Base-by-base conservation (phyloP, 2,113 vertebrate genomes). In the Neopipo cinnamomea region DNA sequence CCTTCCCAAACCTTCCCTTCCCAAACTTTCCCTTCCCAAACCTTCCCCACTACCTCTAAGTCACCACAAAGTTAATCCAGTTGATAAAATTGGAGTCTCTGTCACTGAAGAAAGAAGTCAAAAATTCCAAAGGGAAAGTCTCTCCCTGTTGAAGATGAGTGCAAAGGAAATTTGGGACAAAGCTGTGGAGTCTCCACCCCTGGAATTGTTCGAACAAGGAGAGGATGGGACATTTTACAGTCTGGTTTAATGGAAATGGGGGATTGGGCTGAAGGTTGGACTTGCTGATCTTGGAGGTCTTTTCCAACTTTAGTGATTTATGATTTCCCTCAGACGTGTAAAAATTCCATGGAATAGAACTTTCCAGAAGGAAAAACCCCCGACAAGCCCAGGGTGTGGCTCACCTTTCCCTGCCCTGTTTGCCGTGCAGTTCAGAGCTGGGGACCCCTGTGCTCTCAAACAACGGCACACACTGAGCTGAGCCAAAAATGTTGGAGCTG, bases 41-140 rank as follows among this genome's bases (percentile, higher is more conserved):
- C 42, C 42, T 44, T 44, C 42, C 50, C 50, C 47, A 49, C 42
- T 18, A 18, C 42, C 42, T 44, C 42, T 44, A 17, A 44, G 18
- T 44, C 42, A 17, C 7, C 18, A 44, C 42, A 16, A 44, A 44
- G 42, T 18, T 44, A 18, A 44, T 44, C 42, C 42, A 18, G 42
- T 6, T 44, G 42, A 44, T 44, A 44, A 44, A 44, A 44, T 18
- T 18, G 42, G 47, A 24, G 16, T 18, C 23, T 74, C 39, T 1
- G 0, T 20, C 37, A 25, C 11, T 0, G 3, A 20, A 37, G 31
- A 66, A 68, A 37, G 31, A 66, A 68, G 6, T 6, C 21, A 22
- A 7, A 19, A 17, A 12, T 71, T 75, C 52, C 56, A 27, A 53
- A 50, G 28, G 25, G 14, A 37, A 72, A 46, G 10, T 37, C 63